phyloP scores from a whole-genome alignment of 2,797 vertebrate genomes.

The Acanthis flammea region DNA sequence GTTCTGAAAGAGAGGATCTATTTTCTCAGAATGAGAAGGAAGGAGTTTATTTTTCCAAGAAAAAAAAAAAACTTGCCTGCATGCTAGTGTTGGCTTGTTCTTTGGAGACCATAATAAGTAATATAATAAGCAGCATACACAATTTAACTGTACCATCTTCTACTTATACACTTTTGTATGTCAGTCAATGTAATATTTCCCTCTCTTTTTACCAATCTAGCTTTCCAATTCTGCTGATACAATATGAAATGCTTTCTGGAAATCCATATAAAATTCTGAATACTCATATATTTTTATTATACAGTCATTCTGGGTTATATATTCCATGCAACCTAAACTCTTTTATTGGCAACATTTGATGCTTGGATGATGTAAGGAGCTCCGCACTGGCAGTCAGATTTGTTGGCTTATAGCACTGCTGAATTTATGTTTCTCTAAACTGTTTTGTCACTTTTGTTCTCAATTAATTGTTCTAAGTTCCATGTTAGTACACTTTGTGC shows the following conservation, averaged over 20 bases:
- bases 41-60: background rate
- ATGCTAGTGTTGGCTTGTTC: background rate
- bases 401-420: background rate
- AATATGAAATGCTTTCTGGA: conserved; percentile 12
- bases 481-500: background rate
- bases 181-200: conserved; percentile 3
- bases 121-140: background rate
- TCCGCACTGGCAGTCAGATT: background rate
- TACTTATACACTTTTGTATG: background rate
- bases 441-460: background rate
- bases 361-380: background rate
- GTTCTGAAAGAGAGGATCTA: background rate
- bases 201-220: background rate
- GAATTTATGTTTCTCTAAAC: conserved; percentile 14
- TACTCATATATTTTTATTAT: conserved; percentile 38
- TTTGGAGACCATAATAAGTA: background rate
- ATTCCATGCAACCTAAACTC: background rate
- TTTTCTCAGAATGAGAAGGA: background rate
- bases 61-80: background rate
- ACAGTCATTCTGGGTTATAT: background rate
- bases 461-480: background rate
- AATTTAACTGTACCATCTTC: background rate
- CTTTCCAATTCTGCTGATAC: background rate
- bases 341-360: conserved; percentile 23
- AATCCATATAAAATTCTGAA: conserved; percentile 32